phyloP scores from a whole-genome alignment of 1,140 invertebrate species.

The Trichonephila clavata region DNA sequence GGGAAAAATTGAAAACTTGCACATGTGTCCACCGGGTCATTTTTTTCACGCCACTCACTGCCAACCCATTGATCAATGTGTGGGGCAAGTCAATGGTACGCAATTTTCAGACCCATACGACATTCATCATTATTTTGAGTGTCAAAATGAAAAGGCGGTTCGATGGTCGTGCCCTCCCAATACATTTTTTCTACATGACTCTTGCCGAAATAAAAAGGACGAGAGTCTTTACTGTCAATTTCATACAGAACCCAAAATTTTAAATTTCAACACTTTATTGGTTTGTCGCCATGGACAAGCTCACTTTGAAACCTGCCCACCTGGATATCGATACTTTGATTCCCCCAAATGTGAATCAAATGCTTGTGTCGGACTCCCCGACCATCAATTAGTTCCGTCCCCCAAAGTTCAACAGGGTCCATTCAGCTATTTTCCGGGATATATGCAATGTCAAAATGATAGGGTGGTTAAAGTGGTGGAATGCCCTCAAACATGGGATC shows the following conservation, averaged over 20 bases:
- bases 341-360: background rate
- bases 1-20: background rate
- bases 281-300: background rate
- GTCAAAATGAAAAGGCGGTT: background rate
- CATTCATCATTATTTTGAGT: background rate
- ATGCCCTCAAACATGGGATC: background rate
- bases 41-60: background rate
- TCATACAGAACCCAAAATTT: background rate
- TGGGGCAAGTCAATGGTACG: background rate
- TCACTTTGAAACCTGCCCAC: background rate
- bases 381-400: background rate
- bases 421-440: background rate
- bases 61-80: background rate
- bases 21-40: conserved; percentile 39
- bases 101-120: background rate
- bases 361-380: background rate
- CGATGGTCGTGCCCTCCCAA: background rate
- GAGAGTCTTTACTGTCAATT: background rate
- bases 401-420: background rate
- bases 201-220: background rate
- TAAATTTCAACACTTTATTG: background rate
- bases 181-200: background rate
- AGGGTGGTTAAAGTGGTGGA: background rate
- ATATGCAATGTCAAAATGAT: background rate
- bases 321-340: background rate